A percentile compares a stretch with the other conserved stretches of the same genome.
phyloP scores from a whole-genome alignment of 2,888 invertebrate genomes.

The Nipponacmea schrenckii region DNA sequence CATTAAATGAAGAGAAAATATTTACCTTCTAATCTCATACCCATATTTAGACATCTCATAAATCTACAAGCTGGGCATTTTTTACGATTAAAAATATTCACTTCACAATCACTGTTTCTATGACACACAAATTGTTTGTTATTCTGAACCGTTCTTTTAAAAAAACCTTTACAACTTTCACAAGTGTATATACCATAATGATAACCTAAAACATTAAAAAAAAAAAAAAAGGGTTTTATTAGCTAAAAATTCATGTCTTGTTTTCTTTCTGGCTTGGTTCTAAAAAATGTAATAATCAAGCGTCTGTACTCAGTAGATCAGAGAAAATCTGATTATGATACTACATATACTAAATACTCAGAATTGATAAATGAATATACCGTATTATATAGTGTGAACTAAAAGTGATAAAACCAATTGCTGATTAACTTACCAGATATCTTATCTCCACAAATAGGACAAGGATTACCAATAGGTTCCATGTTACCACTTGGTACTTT shows the following conservation, averaged over 20 bases:
- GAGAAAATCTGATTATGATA: too few relatives aligned
- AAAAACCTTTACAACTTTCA: constrained; percentile 97
- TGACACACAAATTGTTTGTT: constrained; percentile 93
- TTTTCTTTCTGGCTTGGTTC: too few relatives aligned
- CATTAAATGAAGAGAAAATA: neutral
- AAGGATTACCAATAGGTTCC: constrained; percentile 33
- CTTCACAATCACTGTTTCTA: constrained; percentile 78
- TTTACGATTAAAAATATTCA: constrained; percentile 91
- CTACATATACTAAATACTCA: too few relatives aligned
- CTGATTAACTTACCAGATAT: constrained; percentile 51
- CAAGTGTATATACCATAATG: constrained; percentile 98
- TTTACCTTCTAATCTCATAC: constrained; percentile 94
- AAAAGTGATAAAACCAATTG: too few relatives aligned
- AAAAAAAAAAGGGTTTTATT: too few relatives aligned
- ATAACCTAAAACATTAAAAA: constrained; percentile 74
- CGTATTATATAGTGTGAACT: too few relatives aligned
- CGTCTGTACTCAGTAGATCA: too few relatives aligned
- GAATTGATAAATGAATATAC: too few relatives aligned
- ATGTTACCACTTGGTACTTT: neutral
- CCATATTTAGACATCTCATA: constrained; percentile 92
- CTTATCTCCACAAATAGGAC: constrained; percentile 64
- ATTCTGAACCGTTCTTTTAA: constrained; percentile 98
- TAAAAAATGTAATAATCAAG: too few relatives aligned
- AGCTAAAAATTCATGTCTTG: too few relatives aligned
- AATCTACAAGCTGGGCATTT: constrained; percentile 97